Evolutionary conservation across 1,140 invertebrate species (phyloP).

Genomic region (Chrysopa pallens): DNA sequence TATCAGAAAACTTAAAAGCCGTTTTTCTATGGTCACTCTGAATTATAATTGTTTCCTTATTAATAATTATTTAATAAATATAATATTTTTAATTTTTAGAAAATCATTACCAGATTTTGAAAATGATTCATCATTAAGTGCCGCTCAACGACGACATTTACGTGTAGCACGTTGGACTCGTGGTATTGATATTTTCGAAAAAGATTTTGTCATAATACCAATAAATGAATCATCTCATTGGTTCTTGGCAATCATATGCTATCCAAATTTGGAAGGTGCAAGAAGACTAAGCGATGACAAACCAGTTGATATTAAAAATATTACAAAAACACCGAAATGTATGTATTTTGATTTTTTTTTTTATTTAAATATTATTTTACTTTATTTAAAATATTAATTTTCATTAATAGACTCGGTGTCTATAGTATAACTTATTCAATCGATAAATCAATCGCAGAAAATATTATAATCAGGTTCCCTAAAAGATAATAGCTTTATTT

Average conservation of each 20-base stretch:
- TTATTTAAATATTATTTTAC: no score
- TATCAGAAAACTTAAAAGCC: no score
- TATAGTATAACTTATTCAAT: no score
- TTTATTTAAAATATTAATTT: no score
- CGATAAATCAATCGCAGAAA: no score
- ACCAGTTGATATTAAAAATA: constrained; percentile 29
- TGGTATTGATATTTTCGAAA: constrained; percentile 88
- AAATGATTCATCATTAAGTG: constrained; percentile 41
- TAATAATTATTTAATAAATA: not conserved
- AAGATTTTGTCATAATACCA: constrained; percentile 92
- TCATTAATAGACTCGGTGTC: no score
- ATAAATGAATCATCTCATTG: constrained; percentile 97
- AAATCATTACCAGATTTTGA: constrained; percentile 23
- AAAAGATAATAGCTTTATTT: no score
- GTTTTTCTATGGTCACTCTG: no score
- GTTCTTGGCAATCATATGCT: constrained; percentile 95
- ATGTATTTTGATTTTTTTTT: constrained; percentile 3
- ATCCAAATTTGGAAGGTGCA: constrained; percentile 56
- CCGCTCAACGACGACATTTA: constrained; percentile 68
- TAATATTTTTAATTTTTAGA: constrained; percentile 11
- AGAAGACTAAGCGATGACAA: constrained; percentile 36
- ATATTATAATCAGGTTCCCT: no score
- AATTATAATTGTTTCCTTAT: no score
- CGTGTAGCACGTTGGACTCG: constrained; percentile 93
- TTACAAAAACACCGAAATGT: constrained; percentile 27